These are phyloP conservation scores for Arbacia lixula DNA, from an alignment of 53 echinoderm and acorn worm genomes.

Conservation along the genomic window DNA sequence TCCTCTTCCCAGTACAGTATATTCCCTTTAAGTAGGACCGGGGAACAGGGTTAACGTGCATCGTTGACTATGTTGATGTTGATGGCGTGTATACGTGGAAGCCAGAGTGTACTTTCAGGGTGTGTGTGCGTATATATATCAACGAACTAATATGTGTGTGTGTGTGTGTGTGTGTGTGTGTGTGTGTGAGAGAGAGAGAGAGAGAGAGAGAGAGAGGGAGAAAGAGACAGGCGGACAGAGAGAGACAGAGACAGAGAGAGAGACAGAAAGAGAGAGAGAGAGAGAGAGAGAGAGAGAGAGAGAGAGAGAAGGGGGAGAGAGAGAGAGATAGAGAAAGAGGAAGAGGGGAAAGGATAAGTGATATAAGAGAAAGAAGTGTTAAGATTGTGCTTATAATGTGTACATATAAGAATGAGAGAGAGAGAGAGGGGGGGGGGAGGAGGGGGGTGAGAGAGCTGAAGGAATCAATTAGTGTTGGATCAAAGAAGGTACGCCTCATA, in stretches of 20 bases:
- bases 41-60: too few relatives aligned
- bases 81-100: too few relatives aligned
- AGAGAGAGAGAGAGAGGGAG: not conserved
- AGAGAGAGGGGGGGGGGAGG: not conserved
- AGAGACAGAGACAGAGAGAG: not conserved
- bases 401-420: too few relatives aligned
- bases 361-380: not conserved
- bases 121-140: not conserved
- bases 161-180: not conserved
- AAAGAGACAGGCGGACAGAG: not conserved
- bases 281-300: not conserved
- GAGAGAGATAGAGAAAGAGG: not conserved
- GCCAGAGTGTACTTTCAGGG: too few relatives aligned
- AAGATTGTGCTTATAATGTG: too few relatives aligned
- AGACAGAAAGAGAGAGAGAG: not conserved
- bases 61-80: too few relatives aligned
- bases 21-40: too few relatives aligned
- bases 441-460: not conserved
- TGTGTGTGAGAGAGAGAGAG: not conserved
- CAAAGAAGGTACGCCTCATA: too few relatives aligned
- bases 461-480: not conserved
- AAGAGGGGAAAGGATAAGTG: not conserved
- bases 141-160: not conserved
- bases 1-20: too few relatives aligned
- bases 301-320: not conserved